These are phyloP conservation scores for Acanthoscelides obtectus DNA, from an alignment of 2,888 invertebrate genomes.

Conservation along the genomic window DNA sequence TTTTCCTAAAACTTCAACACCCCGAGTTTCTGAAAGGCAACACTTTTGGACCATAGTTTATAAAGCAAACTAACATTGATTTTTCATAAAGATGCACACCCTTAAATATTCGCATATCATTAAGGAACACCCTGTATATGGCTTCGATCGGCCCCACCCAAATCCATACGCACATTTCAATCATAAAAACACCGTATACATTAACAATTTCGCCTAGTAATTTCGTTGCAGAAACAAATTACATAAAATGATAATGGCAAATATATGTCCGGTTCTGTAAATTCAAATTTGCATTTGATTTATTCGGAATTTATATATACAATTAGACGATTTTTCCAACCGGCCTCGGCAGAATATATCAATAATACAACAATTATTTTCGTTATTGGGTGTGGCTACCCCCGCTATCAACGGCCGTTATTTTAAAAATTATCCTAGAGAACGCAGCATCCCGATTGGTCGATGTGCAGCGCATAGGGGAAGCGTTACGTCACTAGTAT, in stretches of 20 bases:
- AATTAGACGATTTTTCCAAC: constrained; percentile 14
- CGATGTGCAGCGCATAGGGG: constrained; percentile 14
- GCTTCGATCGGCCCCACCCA: not conserved
- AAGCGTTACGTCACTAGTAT: constrained; percentile 26
- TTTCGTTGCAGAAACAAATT: constrained; percentile 7
- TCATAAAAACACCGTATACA: not conserved
- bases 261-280: constrained; percentile 13
- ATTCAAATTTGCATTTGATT: constrained; percentile 16
- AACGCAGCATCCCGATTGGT: constrained; percentile 26
- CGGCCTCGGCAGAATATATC: not conserved
- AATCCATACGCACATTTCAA: not conserved
- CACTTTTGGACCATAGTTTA: too few species aligned
- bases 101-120: too few species aligned
- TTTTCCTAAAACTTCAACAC: too few species aligned
- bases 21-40: too few species aligned
- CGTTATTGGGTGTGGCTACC: constrained; percentile 20
- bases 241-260: constrained; percentile 14
- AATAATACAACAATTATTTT: constrained; percentile 20
- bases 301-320: constrained; percentile 13
- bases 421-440: constrained; percentile 23
- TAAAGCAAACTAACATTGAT: too few species aligned
- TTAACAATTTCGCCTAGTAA: not conserved
- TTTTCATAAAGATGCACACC: too few species aligned
- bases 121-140: too few species aligned
- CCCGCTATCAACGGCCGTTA: constrained; percentile 17